Base-by-base conservation (phyloP, 2,888 invertebrate genomes). In the Conistra vaccinii region DNA sequence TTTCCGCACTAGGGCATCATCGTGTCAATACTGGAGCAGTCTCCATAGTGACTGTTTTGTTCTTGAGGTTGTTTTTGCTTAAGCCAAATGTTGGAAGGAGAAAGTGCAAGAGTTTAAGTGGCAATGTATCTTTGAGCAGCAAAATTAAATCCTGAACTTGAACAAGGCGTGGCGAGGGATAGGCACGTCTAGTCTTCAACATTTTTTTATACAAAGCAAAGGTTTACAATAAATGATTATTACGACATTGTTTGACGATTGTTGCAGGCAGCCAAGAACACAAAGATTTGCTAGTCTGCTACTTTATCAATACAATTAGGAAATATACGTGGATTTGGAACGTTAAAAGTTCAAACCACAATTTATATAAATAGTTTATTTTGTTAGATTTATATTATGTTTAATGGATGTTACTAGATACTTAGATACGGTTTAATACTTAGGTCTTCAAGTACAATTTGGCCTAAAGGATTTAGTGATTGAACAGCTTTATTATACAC, bases 1-100 rank as follows among this genome's bases (percentile, higher is more conserved):
- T 81, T 81, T 81, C 45, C 51, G 58, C 53, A 65, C 42, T 78
- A 60, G 81, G 78, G 76, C 76, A 78, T 61, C 76, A 78, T 61
- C 48, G 53, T 81, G 78, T 76, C 65, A 76, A 39, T 76, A 65
- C 23, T 58, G 60, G 81, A 63, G 58, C 32, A 29, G 60, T 78
- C 48, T n/a, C 76, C 45, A 60, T 76, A 23, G 75, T 17, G 48
- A 75, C n/a, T 42, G 32, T 17, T 60, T 20, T 66, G 76, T 60
- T 55, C 29, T 72, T 48, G 10, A 53, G n/a, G 10, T 55, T 58
- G 39, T 26, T 73, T 73, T 42, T 42, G 14, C 26, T 51, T 23
- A 10, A 29, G 17, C 10, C 12, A 29, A n/a, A 32, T 48, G 14
- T 53, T 60, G 32, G 1, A 45, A 42, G 26, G 42, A 71, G 79